A percentile compares a stretch with the other conserved stretches of the same genome.
These are phyloP conservation scores for Drosophila aff. DNA, from an alignment of 1,140 invertebrate genomes.

Conservation along the genomic window DNA sequence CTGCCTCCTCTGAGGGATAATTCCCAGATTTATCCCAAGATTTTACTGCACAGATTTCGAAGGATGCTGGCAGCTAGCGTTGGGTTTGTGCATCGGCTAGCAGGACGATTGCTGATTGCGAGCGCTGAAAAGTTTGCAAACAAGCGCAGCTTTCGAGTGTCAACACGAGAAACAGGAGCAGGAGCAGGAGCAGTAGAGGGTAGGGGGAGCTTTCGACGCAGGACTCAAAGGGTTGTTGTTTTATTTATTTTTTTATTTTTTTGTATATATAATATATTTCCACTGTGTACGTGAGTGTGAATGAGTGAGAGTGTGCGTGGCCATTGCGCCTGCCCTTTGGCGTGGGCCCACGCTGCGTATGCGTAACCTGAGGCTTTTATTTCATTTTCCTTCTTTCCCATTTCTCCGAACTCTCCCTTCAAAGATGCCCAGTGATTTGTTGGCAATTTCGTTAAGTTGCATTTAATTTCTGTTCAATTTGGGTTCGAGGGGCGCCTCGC, in stretches of 20 bases:
- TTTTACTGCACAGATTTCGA: slow-evolving; percentile 18
- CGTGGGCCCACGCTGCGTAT: slow-evolving; percentile 53
- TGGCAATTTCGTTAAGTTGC: slow-evolving; percentile 57
- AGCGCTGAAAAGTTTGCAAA: slow-evolving; percentile 62
- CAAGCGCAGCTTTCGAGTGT: slow-evolving; percentile 60
- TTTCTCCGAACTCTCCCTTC: neutral
- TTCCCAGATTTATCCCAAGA: too few relatives aligned
- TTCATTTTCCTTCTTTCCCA: slow-evolving; percentile 42
- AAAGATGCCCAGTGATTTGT: slow-evolving; percentile 22
- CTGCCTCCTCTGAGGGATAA: too few relatives aligned
- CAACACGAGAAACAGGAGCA: slow-evolving; percentile 5
- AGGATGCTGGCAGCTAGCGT: slow-evolving; percentile 2
- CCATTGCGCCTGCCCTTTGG: slow-evolving; percentile 49
- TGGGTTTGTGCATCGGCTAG: slow-evolving; percentile 61
- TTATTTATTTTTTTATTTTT: neutral
- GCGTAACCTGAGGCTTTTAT: slow-evolving; percentile 48
- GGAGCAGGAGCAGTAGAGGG: neutral
- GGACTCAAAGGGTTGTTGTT: slow-evolving; percentile 59
- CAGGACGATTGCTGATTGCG: slow-evolving; percentile 1
- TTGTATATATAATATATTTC: neutral
- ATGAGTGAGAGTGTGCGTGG: slow-evolving; percentile 22
- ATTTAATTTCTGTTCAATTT: slow-evolving; percentile 43
- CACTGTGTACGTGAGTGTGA: slow-evolving; percentile 7
- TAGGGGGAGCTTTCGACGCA: slow-evolving; percentile 52
- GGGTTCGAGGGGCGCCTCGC: slow-evolving; percentile 23